Percentiles rank a stretch among this genome's conserved stretches.
Evolutionary conservation across 2,888 invertebrate genomes (phyloP).

Genomic region (Caprella mutica): DNA sequence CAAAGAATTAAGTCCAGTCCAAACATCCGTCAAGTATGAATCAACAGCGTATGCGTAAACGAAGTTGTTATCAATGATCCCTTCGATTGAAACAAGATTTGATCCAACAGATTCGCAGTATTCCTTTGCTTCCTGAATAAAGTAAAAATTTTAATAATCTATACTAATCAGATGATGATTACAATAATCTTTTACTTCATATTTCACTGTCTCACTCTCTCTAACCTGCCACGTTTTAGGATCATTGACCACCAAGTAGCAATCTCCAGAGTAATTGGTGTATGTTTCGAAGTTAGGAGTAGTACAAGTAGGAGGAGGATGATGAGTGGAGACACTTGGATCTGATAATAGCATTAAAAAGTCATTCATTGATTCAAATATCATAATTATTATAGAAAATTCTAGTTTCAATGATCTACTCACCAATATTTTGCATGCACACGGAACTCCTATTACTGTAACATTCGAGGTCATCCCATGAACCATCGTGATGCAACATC

Average conservation of each 20-base stretch:
- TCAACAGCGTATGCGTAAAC: neutral
- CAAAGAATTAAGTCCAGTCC: conserved; percentile 7
- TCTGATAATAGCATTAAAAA: no score
- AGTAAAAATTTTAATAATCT: no score
- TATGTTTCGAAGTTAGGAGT: conserved; percentile 9
- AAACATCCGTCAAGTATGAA: neutral
- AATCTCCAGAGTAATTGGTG: conserved; percentile 2
- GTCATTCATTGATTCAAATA: no score
- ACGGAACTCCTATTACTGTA: neutral
- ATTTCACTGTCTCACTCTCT: no score
- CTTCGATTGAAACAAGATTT: conserved; percentile 2
- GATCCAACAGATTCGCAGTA: neutral
- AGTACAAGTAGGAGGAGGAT: neutral
- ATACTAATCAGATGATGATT: no score
- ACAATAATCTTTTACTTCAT: no score
- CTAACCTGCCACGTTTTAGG: conserved; percentile 13
- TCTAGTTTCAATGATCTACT: no score
- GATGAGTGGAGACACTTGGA: neutral
- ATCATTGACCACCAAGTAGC: conserved; percentile 3
- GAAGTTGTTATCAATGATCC: neutral
- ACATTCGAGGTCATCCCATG: neutral
- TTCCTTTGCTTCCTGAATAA: conserved; percentile 10
- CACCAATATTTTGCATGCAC: neutral
- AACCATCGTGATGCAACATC: neutral
- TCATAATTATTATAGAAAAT: no score